These are phyloP conservation scores for Diplolepis rosae DNA, from an alignment of 2,888 invertebrate genomes.

Conservation along the genomic window DNA sequence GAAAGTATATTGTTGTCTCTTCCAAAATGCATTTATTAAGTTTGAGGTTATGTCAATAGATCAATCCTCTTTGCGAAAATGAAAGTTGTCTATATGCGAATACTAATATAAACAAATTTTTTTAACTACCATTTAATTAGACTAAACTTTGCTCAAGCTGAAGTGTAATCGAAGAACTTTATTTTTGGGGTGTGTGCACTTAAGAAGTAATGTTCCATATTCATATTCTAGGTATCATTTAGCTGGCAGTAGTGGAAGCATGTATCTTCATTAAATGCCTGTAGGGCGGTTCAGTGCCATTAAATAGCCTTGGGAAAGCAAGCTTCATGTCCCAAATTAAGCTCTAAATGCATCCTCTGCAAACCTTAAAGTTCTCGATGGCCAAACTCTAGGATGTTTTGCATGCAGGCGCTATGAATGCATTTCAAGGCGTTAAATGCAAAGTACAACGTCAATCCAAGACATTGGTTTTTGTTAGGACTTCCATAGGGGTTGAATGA, in stretches of 20 bases:
- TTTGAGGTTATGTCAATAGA: too few species aligned
- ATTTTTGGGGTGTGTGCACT: too few species aligned
- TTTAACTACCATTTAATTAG: too few species aligned
- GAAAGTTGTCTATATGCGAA: too few species aligned
- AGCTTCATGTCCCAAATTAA: slow-evolving; percentile 64
- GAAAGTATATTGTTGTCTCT: too few species aligned
- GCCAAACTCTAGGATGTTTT: slow-evolving; percentile 59
- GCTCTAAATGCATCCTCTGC: slow-evolving; percentile 62
- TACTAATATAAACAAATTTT: too few species aligned
- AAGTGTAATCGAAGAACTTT: too few species aligned
- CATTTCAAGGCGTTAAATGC: slow-evolving; percentile 32
- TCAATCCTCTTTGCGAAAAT: too few species aligned
- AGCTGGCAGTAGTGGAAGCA: slow-evolving; percentile 61
- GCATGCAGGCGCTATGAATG: slow-evolving; percentile 53
- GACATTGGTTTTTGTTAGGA: neutral
- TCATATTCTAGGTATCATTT: slow-evolving; percentile 62
- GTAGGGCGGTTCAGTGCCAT: slow-evolving; percentile 58
- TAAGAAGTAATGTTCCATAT: too few species aligned
- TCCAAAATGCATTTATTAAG: too few species aligned
- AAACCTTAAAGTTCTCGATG: slow-evolving; percentile 54
- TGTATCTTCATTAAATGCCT: slow-evolving; percentile 66
- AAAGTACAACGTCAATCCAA: slow-evolving; percentile 23
- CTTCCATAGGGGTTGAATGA: neutral
- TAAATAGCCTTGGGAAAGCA: slow-evolving; percentile 65
- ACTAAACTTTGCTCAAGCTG: too few species aligned